These are phyloP conservation scores for Ophiodon elongatus DNA, from an alignment of 2,113 vertebrate species.

Conservation along the genomic window DNA sequence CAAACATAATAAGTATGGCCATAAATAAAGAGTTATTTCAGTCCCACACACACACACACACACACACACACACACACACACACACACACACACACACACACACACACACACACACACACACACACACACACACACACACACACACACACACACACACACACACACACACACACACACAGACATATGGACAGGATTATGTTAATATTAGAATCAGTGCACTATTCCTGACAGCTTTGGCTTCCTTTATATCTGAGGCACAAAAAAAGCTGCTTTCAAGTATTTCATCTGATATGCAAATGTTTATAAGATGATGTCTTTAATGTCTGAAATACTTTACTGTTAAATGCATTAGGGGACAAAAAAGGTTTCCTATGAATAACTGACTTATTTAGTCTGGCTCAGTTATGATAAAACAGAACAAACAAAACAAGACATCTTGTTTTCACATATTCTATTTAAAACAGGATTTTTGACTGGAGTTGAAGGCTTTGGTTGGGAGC, in stretches of 20 bases:
- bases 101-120: neutral
- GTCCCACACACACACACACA: neutral
- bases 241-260: conserved; percentile 29
- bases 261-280: conserved; percentile 53
- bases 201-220: conserved; percentile 60
- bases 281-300: conserved; percentile 65
- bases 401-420: conserved; percentile 16
- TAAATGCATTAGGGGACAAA: conserved; percentile 16
- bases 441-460: conserved; percentile 21
- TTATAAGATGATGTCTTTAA: conserved; percentile 48
- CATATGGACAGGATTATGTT: conserved; percentile 14
- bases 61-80: too few species aligned
- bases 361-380: conserved; percentile 14
- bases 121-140: too few species aligned
- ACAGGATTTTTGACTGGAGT: neutral
- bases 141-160: neutral
- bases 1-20: conserved; percentile 1
- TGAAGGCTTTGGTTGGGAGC: conserved; percentile 10
- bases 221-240: conserved; percentile 52
- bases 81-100: neutral
- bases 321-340: conserved; percentile 55
- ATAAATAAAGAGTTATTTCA: conserved; percentile 34
- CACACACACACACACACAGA: neutral
- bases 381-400: conserved; percentile 33
- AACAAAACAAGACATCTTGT: neutral